A percentile compares a stretch with the other conserved stretches of the same genome.
phyloP scores from a whole-genome alignment of 2,113 vertebrate genomes.

The Elgaria multicarinata region DNA sequence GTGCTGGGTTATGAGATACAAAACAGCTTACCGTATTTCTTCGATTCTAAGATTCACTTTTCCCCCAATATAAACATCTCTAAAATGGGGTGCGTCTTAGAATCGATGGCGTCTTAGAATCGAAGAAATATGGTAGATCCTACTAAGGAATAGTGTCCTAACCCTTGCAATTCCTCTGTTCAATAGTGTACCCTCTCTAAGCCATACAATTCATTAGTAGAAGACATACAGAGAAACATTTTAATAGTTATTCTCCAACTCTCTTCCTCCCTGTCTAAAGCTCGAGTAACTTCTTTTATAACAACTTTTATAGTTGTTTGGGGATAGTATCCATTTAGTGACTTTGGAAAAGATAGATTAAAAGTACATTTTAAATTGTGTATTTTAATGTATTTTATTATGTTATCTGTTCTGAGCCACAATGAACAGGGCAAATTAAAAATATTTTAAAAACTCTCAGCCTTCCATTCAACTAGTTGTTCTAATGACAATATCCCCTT shows the following conservation, averaged over 20 bases:
- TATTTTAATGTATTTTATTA: background rate
- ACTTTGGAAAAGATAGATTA: background rate
- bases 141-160: too few species aligned
- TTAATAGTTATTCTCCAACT: background rate
- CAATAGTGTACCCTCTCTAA: background rate
- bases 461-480: background rate
- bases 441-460: background rate
- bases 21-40: too few species aligned
- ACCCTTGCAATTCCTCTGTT: background rate
- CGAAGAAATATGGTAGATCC: too few species aligned
- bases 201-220: background rate
- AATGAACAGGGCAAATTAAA: background rate
- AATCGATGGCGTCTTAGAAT: too few species aligned
- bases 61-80: too few species aligned
- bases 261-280: background rate
- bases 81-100: too few species aligned
- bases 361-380: too few species aligned
- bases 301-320: background rate
- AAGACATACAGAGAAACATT: background rate
- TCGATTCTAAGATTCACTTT: too few species aligned
- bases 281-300: background rate
- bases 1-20: background rate
- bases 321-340: background rate
- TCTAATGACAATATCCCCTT: background rate
- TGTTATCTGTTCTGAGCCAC: background rate